phyloP scores from a whole-genome alignment of 2,113 vertebrate species.

The Tragelaphus strepsiceros region DNA sequence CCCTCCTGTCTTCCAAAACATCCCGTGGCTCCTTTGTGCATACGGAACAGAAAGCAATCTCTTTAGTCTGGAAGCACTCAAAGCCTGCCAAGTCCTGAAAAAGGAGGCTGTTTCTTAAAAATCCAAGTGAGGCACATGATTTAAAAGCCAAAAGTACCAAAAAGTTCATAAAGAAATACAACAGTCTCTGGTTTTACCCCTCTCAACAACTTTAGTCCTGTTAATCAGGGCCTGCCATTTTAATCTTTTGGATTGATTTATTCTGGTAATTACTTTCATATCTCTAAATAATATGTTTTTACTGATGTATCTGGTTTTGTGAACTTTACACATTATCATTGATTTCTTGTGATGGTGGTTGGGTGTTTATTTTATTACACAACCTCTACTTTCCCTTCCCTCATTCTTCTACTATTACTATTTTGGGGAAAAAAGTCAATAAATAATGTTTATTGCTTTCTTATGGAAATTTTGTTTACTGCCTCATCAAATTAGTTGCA shows the following conservation, averaged over 20 bases:
- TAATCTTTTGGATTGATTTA: conserved; percentile 6
- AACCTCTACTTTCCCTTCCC: background rate
- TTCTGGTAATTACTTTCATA: conserved; percentile 7
- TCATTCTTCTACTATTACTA: background rate
- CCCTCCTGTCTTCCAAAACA: background rate
- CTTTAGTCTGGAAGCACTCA: background rate
- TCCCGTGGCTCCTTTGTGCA: background rate
- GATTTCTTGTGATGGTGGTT: background rate
- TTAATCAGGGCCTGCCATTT: background rate
- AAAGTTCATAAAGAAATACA: background rate
- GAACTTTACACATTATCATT: background rate
- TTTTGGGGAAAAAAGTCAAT: conserved; percentile 4
- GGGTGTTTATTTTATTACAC: background rate
- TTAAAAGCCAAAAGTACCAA: conserved; percentile 29
- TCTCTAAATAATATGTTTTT: conserved; percentile 8
- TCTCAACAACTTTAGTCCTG: background rate
- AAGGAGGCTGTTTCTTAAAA: background rate
- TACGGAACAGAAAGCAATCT: background rate
- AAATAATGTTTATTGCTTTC: background rate
- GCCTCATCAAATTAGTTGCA: background rate
- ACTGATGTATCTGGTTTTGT: background rate
- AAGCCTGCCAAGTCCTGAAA: background rate
- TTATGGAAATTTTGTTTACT: background rate
- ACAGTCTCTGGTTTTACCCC: background rate
- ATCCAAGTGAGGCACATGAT: conserved; percentile 22